These are phyloP conservation scores for Pelodytes ibericus DNA, from an alignment of 2,797 vertebrate genomes.

Conservation along the genomic window DNA sequence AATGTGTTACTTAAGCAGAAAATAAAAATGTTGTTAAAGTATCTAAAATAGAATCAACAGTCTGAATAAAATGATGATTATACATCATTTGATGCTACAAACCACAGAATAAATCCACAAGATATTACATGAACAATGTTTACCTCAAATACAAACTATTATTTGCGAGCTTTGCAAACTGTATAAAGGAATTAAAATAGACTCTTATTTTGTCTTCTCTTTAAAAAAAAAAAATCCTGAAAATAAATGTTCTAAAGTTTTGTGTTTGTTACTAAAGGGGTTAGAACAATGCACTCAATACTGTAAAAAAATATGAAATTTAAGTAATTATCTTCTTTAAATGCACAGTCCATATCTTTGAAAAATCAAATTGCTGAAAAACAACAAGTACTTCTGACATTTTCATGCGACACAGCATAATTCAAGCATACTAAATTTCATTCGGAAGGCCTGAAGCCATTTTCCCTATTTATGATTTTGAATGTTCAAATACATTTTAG, in stretches of 20 bases:
- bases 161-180: not conserved
- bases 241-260: too few relatives aligned
- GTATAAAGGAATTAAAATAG: not conserved
- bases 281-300: too few relatives aligned
- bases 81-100: not conserved
- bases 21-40: not conserved
- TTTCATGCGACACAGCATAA: not conserved
- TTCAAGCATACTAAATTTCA: constrained; percentile 5
- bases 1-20: not conserved
- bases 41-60: not conserved
- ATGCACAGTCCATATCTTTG: too few relatives aligned
- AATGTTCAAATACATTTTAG: constrained; percentile 6
- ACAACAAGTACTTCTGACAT: not conserved
- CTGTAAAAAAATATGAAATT: too few relatives aligned
- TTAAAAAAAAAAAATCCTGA: too few relatives aligned
- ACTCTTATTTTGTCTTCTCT: not conserved
- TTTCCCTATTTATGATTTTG: constrained; percentile 1
- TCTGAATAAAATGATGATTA: not conserved
- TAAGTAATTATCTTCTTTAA: too few relatives aligned
- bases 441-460: not conserved
- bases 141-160: not conserved
- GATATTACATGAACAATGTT: not conserved
- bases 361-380: too few relatives aligned
- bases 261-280: too few relatives aligned
- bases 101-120: not conserved